Conservation (phyloP, 2,888 invertebrate species). For the Ditula angustiorana region DNA sequence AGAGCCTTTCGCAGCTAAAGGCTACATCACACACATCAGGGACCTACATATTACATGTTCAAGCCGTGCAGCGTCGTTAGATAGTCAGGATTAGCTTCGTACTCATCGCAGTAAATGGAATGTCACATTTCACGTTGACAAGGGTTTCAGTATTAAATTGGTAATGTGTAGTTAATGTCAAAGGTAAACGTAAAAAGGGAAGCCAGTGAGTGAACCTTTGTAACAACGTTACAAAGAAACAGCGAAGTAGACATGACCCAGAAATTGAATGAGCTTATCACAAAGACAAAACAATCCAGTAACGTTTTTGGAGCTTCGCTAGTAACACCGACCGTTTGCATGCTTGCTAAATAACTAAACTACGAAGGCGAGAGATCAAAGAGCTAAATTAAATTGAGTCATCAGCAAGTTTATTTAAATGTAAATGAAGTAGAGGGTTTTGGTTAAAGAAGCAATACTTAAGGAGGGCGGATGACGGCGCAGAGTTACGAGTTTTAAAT, state of each 20-base stretch:
- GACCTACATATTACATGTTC: not conserved
- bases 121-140: not conserved
- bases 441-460: conserved; percentile 26
- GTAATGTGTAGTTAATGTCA: conserved; percentile 1
- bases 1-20: conserved; percentile 38
- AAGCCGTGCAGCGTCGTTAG: not conserved
- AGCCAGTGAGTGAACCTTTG: not conserved
- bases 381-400: conserved; percentile 33
- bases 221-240: conserved; percentile 17
- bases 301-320: not conserved
- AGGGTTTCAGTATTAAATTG: conserved; percentile 1
- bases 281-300: conserved; percentile 4
- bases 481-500: conserved; percentile 39
- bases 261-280: conserved; percentile 7
- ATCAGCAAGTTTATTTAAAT: conserved; percentile 34
- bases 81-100: not conserved
- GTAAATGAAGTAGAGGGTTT: conserved; percentile 37
- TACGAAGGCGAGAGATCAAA: conserved; percentile 20
- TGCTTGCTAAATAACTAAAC: not conserved
- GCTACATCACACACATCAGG: conserved; percentile 12
- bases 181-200: not conserved
- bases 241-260: conserved; percentile 1
- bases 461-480: conserved; percentile 23
- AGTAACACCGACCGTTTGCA: not conserved
- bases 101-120: not conserved